Evolutionary conservation across 1,140 invertebrate genomes (phyloP).

Genomic region (Theocolax elegans): DNA sequence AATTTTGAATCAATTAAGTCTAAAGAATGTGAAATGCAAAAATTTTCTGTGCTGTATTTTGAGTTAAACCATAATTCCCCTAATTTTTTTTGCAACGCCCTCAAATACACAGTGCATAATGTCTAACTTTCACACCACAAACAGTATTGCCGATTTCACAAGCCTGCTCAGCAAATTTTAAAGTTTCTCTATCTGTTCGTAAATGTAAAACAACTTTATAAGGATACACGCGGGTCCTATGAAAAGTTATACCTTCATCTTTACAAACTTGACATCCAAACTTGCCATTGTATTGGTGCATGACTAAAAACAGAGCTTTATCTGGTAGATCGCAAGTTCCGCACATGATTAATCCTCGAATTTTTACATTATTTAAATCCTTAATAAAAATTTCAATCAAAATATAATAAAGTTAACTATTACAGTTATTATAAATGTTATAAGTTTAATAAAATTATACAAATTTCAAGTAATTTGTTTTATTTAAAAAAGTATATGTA

Average conservation of each 20-base stretch:
- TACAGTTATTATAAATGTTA: too few species aligned
- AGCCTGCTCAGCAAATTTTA: neutral
- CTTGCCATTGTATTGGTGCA: conserved; percentile 11
- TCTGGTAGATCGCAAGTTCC: too few species aligned
- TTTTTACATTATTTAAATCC: neutral
- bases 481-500: too few species aligned
- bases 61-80: conserved; percentile 17
- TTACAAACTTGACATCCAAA: conserved; percentile 9
- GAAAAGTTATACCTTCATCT: neutral
- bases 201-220: neutral
- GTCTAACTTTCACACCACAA: too few species aligned
- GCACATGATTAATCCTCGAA: too few species aligned
- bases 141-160: too few species aligned
- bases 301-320: too few species aligned
- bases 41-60: conserved; percentile 11
- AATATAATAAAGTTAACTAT: too few species aligned
- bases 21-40: conserved; percentile 11
- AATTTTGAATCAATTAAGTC: conserved; percentile 28
- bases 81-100: conserved; percentile 4
- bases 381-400: conserved; percentile 4
- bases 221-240: conserved; percentile 6
- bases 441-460: too few species aligned
- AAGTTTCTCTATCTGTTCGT: neutral
- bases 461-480: too few species aligned
- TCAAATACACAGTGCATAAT: conserved; percentile 11